phyloP scores from a whole-genome alignment of 2,888 invertebrate species.

The Tenthredo livida region DNA sequence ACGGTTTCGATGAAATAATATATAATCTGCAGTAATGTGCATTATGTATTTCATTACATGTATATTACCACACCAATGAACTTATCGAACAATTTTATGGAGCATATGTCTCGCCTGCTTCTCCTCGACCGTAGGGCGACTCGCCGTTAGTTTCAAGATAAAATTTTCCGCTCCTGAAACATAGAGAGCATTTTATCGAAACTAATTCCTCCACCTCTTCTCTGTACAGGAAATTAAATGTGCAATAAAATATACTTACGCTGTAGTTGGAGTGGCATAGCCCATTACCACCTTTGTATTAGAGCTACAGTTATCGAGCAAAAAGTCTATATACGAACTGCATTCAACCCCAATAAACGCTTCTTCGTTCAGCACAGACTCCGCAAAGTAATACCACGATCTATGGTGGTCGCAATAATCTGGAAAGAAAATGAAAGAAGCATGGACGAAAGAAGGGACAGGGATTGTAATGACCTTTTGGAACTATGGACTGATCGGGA shows the following conservation, averaged over 20 bases:
- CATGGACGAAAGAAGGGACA: no score
- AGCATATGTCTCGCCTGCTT: neutral
- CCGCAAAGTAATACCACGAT: conserved; percentile 79
- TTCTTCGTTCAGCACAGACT: conserved; percentile 69
- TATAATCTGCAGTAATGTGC: no score
- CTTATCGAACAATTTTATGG: neutral
- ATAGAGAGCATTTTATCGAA: neutral
- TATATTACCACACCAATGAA: no score
- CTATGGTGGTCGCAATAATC: conserved; percentile 80
- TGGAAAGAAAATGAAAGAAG: conserved; percentile 61
- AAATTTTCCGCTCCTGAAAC: conserved; percentile 62
- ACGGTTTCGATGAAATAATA: no score
- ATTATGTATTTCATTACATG: no score
- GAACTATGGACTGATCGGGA: neutral
- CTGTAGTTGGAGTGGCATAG: conserved; percentile 23
- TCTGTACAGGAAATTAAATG: neutral
- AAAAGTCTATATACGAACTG: conserved; percentile 26
- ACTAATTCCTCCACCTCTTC: neutral
- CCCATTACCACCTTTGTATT: conserved; percentile 61
- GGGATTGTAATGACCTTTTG: neutral
- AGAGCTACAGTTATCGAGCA: conserved; percentile 49
- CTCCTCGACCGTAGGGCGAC: conserved; percentile 62
- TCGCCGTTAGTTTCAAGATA: conserved; percentile 61
- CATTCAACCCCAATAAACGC: conserved; percentile 58
- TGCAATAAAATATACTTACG: neutral